Base-by-base conservation (phyloP, 1,140 invertebrate species). In the Procambarus clarkii region DNA sequence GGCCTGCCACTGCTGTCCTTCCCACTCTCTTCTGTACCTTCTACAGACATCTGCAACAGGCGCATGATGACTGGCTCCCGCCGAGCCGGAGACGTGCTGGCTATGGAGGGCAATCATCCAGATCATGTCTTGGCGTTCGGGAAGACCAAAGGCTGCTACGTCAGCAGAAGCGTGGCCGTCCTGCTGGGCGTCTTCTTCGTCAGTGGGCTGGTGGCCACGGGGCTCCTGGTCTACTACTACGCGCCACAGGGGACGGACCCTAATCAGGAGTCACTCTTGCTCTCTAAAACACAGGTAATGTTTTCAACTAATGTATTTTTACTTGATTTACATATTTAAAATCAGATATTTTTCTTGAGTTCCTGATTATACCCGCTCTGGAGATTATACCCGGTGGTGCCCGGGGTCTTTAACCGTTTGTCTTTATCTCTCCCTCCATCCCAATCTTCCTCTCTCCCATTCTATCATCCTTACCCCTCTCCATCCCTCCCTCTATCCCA, bases 201-300 rank as follows among this genome's bases (percentile, higher is more conserved):
- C 3, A 92, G 95, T 85, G 94, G 95, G n/a, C 89, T 96, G 44
- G 94, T 96, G 0, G 95, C 95, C 58, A 96, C 96, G 9, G 96
- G 96, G 3, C 95, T 97, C 4, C 94, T 97, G 81, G 96, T 97
- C 3, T 96, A 96, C 93, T 96, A 97, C 94, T 96, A 96, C 89
- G 96, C 96, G 3, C 96, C 96, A 0, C 82, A 79, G 74, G 48
- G 45, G 24, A 54, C 54, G 24, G 50, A 79, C 11, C 44, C 9
- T 1, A 54, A 85, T 18, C 69, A 77, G 4, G 48, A 83, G 64
- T 21, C 87, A 3, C 18, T 91, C 34, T 24, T 80, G 44, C 18
- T 84, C 3, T 46, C 81, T 3, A 46, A 15, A 3, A 58, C 77
- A 7, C 24, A 46, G 48, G 76, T 69, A 34, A 48, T 18, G 24